These are phyloP conservation scores for Diaperis boleti DNA, from an alignment of 2,888 invertebrate genomes.

Conservation along the genomic window DNA sequence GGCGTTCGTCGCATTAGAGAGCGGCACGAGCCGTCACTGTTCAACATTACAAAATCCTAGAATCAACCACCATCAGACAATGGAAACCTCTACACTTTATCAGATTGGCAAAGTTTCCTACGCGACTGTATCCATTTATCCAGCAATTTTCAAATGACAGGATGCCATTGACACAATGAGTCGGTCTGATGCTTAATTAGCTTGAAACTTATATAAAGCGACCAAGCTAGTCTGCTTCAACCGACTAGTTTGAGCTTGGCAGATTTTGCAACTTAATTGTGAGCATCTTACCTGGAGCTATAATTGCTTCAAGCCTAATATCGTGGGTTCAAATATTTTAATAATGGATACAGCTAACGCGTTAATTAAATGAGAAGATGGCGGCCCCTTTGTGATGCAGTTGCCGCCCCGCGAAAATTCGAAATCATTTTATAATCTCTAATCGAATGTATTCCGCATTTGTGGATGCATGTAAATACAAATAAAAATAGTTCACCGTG, in stretches of 20 bases:
- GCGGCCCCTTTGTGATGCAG: too few species aligned
- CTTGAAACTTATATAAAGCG: slow-evolving; percentile 33
- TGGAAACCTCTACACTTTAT: slow-evolving; percentile 31
- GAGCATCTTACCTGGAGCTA: slow-evolving; percentile 22
- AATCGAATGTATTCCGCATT: slow-evolving; percentile 18
- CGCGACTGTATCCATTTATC: slow-evolving; percentile 33
- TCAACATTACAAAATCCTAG: slow-evolving; percentile 18
- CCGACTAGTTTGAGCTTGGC: slow-evolving; percentile 17
- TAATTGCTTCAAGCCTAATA: slow-evolving; percentile 1
- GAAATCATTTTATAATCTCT: slow-evolving; percentile 10
- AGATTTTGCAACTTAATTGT: slow-evolving; percentile 24
- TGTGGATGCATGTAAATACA: slow-evolving; percentile 34
- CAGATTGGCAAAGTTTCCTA: slow-evolving; percentile 34
- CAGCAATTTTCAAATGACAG: slow-evolving; percentile 34
- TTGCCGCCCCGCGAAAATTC: background rate
- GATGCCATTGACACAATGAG: slow-evolving; percentile 33
- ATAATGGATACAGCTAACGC: slow-evolving; percentile 7
- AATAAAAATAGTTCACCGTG: slow-evolving; percentile 31
- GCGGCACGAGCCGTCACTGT: slow-evolving; percentile 30
- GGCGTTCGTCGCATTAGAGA: slow-evolving; percentile 10
- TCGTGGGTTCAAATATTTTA: slow-evolving; percentile 14
- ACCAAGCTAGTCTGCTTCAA: slow-evolving; percentile 22
- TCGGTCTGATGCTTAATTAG: slow-evolving; percentile 29
- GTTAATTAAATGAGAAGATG: slow-evolving; percentile 5
- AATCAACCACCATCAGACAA: slow-evolving; percentile 29